These are phyloP conservation scores for Brienomyrus longianalis DNA, from an alignment of 2,113 vertebrate species.

Conservation along the genomic window DNA sequence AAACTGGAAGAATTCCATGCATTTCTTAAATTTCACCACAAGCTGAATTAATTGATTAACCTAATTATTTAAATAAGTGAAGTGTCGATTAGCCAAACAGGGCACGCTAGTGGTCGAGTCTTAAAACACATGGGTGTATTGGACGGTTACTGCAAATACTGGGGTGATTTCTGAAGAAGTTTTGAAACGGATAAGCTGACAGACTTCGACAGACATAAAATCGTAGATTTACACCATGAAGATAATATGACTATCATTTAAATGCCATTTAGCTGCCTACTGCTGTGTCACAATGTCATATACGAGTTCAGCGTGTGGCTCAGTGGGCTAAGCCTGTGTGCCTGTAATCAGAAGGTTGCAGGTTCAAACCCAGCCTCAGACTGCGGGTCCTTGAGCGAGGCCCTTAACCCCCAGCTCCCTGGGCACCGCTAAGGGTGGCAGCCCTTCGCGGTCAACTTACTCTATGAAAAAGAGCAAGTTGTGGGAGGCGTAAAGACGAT, in stretches of 20 bases:
- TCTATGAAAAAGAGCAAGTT: no score
- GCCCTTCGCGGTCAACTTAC: no score
- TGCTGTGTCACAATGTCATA: background rate
- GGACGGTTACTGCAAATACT: background rate
- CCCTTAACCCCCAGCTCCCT: no score
- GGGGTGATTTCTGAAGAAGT: background rate
- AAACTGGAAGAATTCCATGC: background rate
- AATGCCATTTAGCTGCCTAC: background rate
- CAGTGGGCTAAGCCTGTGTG: no score
- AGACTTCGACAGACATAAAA: background rate
- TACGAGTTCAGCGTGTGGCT: no score
- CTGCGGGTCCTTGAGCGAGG: no score
- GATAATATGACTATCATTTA: background rate
- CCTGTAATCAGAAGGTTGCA: no score
- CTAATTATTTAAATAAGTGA: background rate
- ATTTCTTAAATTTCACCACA: background rate
- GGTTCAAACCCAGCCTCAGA: no score
- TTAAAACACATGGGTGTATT: background rate
- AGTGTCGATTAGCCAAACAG: background rate
- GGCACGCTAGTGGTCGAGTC: background rate
- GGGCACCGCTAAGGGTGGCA: no score
- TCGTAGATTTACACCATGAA: background rate
- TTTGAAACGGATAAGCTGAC: background rate
- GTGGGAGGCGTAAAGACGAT: no score
- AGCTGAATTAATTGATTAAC: background rate